Evolutionary conservation across 2,113 vertebrate species (phyloP).

Genomic region (Actenoides hombroni): DNA sequence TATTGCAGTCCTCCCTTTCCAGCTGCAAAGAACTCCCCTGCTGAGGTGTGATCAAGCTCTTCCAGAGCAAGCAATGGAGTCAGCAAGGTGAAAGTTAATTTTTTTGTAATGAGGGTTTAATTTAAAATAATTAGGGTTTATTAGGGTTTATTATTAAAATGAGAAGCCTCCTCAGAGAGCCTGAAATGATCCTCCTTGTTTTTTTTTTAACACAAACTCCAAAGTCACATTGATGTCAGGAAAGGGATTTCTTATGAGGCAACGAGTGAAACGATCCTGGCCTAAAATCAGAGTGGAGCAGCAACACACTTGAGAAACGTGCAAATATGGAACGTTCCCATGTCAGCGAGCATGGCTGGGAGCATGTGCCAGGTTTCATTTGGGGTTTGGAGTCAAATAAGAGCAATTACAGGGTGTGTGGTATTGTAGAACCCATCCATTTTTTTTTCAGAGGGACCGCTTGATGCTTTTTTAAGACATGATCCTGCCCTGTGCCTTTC

Average conservation of each 20-base stretch:
- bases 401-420: constrained; percentile 81
- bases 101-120: background rate
- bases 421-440: constrained; percentile 81
- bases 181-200: background rate
- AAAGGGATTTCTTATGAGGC: constrained; percentile 43
- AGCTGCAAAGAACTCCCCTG: background rate
- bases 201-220: background rate
- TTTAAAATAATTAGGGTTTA: background rate
- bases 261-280: constrained; percentile 65
- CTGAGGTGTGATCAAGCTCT: background rate
- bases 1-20: background rate
- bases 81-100: background rate
- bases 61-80: background rate
- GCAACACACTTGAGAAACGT: constrained; percentile 41
- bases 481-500: background rate
- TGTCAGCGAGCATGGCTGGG: constrained; percentile 46
- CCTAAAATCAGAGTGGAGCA: constrained; percentile 74
- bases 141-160: no score
- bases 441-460: constrained; percentile 80
- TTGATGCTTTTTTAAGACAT: background rate
- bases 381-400: constrained; percentile 77
- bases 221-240: background rate
- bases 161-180: background rate
- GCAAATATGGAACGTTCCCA: constrained; percentile 54
- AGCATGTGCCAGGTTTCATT: constrained; percentile 76